Conservation (phyloP, 37 sponge, comb jelly and placozoan species). For the Petrosia ficiformis region DNA sequence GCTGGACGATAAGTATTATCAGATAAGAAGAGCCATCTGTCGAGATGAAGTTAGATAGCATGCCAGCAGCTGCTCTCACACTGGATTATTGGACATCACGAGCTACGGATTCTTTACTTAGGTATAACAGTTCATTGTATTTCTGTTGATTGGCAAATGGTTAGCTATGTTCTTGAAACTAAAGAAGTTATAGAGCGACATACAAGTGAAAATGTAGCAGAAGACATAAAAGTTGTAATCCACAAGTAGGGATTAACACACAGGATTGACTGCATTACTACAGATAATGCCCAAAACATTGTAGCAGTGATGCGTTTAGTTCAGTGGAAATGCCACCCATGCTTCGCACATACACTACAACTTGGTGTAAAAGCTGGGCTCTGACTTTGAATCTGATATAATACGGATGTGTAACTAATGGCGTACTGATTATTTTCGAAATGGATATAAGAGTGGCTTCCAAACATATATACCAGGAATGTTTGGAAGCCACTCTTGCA, state of each 20-base stretch:
- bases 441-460: conserved; percentile 13
- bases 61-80: neutral
- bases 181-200: neutral
- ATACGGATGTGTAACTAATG: no score
- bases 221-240: neutral
- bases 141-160: neutral
- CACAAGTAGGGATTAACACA: conserved; percentile 12
- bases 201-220: neutral
- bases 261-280: conserved; percentile 3
- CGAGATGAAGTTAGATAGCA: neutral
- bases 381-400: no score
- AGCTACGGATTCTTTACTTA: neutral
- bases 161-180: neutral
- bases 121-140: neutral
- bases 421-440: conserved; percentile 11
- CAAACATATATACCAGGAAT: no score
- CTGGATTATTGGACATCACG: neutral
- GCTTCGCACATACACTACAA: conserved; percentile 48
- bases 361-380: conserved; percentile 47
- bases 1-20: neutral
- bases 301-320: conserved; percentile 19
- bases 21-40: neutral
- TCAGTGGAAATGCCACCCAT: neutral
- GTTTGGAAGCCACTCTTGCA: no score
- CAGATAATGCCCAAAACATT: conserved; percentile 57